phyloP scores from a whole-genome alignment of 1,140 invertebrate genomes.

The Drepana arcuata region DNA sequence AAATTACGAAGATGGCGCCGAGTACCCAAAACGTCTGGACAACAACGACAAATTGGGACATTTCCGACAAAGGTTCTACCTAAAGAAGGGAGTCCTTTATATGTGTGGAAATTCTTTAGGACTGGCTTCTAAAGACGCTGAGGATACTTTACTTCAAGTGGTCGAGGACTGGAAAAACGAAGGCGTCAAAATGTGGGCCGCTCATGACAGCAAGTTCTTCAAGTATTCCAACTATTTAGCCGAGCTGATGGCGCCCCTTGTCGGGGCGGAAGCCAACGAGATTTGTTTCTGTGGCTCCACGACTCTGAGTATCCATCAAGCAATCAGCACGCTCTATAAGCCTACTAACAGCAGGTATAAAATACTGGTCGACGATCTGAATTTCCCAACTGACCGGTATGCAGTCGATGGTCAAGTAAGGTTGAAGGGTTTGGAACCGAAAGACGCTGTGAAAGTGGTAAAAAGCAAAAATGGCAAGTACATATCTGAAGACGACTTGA shows the following conservation, averaged over 20 bases:
- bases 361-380: constrained; percentile 49
- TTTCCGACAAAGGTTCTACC: constrained; percentile 36
- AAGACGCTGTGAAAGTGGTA: constrained; percentile 45
- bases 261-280: constrained; percentile 37
- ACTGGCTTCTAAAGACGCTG: constrained; percentile 40
- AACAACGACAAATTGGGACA: constrained; percentile 38
- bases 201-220: constrained; percentile 37
- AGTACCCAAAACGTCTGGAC: constrained; percentile 35
- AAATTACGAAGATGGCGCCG: constrained; percentile 27
- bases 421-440: constrained; percentile 35
- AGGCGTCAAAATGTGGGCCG: constrained; percentile 42
- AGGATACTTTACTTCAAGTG: constrained; percentile 21
- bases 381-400: constrained; percentile 56
- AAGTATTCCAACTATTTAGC: constrained; percentile 36
- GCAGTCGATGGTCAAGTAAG: constrained; percentile 49
- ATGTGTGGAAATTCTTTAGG: constrained; percentile 57
- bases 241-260: constrained; percentile 38
- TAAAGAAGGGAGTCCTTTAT: constrained; percentile 38
- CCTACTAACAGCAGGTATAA: constrained; percentile 40
- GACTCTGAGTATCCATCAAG: constrained; percentile 48
- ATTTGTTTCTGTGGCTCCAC: constrained; percentile 33
- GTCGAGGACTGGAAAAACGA: constrained; percentile 44
- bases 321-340: constrained; percentile 48
- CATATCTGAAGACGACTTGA: constrained; percentile 40
- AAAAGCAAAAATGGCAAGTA: constrained; percentile 24